Evolutionary conservation across 2,113 vertebrate genomes (phyloP), one percentile per base, ranked within the genome.

Genomic region (Caranx ignobilis): DNA sequence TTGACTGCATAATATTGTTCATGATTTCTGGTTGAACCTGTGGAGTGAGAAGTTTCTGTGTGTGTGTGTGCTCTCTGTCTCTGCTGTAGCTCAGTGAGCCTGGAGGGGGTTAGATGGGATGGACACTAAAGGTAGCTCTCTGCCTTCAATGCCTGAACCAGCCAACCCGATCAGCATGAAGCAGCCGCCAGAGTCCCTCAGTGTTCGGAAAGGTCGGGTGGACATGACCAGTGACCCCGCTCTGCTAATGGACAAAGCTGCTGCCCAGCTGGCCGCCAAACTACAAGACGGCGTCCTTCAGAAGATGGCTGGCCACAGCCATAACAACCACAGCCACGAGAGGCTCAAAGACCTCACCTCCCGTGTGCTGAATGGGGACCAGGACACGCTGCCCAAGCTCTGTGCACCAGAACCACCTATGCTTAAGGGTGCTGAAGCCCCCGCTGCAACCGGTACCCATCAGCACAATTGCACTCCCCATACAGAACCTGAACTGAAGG

Each of bases 311-410:
- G 95, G 95, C 86, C 97, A 96, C 1, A 94, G 95, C 21, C 94
- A 96, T 0, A 88, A 87, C 78, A 89, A 90, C 83, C 92, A 94
- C 2, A 94, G 95, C 37, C 95, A 96, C 0, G 97, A 98, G 77
- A 96, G 95, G 85, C 91, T 99, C 68, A 97, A 97, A 91, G 98
- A 98, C 88, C 93, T 99, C 4, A 97, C 98, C 34, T 97, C 97
- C 21, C 95, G 95, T 1, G 95, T 99, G 54, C 96, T 98, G 21
- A 99, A 99, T 0, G 96, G 97, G 0, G 98, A 99, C 61, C 96
- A 87, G 88, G 97, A 93, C 90, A 90, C 67, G 88, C 95, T 92
- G 31, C 92, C 96, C 50, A 97, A 95, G 82, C 91, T 97, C 21
- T 94, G 92, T 86, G 92, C 76, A 85, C 86, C 94, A 9, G 96